Base-by-base conservation (phyloP, 23 tunicate species). In the Halocynthia roretzi region DNA sequence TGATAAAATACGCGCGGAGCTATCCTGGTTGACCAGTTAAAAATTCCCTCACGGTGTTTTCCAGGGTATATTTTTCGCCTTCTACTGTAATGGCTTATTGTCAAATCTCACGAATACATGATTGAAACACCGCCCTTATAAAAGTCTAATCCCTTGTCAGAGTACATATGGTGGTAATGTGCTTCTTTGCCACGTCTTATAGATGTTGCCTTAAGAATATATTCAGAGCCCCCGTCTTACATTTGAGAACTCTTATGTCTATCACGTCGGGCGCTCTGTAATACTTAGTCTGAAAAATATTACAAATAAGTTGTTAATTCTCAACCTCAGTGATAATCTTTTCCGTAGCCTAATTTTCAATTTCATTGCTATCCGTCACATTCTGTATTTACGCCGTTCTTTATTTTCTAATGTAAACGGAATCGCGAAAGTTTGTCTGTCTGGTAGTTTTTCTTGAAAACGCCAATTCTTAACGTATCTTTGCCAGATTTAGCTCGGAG, bases 151-250 rank as follows among this genome's bases (percentile, higher is more conserved):
- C 70, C 70, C 70, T 65, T 65, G 22, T 65, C 70, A 11, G 31
- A 40, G 70, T 65, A 40, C 19, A 48, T 10, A 65, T 65, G 6
- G 2, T 65, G 5, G 70, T 65, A 65, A 48, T 65, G 70, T 0
- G 2, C 2, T 65, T 15, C 70, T 65, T 15, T 15, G 22, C 70
- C 70, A 9, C 10, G 22, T 10, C n/a, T 11, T 65, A 65, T 6
- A 1, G 31, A 48, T 0, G 6, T 40, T 20, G 22, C 44, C 19
- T 6, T 9, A 65, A 65, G 2, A 77, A 63, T 61, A 56, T 2
- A 14, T 17, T 55, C 50, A 77, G 49, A 12, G 81, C 76, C 8
- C 81, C 81, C 8, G 81, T 77, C 31, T 75, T 75, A 22, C 81
- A 77, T 62, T 77, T 77, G 14, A 53, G 53, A 15, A 77, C 66